Conservation (phyloP, 2,888 invertebrate genomes). For the Lutraria lutraria region DNA sequence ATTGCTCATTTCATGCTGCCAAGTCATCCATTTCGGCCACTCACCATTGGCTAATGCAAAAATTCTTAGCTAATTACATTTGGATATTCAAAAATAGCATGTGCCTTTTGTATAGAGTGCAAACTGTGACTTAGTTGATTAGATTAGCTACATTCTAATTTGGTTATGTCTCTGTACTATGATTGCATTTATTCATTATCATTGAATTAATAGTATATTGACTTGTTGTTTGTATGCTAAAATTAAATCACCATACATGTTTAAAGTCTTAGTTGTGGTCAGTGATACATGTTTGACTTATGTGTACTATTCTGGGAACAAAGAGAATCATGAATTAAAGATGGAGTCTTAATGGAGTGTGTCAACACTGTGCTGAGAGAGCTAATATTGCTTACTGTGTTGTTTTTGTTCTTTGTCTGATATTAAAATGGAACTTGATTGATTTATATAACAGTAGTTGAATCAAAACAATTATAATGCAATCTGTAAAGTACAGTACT, state of each 20-base stretch:
- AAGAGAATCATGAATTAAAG: conserved; percentile 12
- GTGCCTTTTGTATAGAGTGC: conserved; percentile 25
- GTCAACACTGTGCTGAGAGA: background rate
- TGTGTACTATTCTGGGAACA: conserved; percentile 24
- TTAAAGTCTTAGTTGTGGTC: background rate
- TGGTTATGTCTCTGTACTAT: background rate
- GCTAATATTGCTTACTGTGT: background rate
- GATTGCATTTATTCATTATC: background rate
- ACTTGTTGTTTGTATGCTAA: background rate
- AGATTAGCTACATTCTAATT: background rate
- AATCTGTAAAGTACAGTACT: background rate
- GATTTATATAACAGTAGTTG: background rate
- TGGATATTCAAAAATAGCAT: conserved; percentile 61
- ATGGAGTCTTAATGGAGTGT: background rate
- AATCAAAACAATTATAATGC: conserved; percentile 3
- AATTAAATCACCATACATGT: background rate
- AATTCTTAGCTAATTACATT: conserved; percentile 66
- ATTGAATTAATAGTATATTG: background rate
- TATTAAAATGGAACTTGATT: background rate
- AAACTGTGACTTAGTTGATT: conserved; percentile 2
- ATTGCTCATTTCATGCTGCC: conserved; percentile 44
- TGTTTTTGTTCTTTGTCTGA: no score
- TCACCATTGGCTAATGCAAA: conserved; percentile 71
- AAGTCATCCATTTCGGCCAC: conserved; percentile 69
- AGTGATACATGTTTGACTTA: background rate